phyloP scores from a whole-genome alignment of 2,113 vertebrate species.

The Trogon melanurus region DNA sequence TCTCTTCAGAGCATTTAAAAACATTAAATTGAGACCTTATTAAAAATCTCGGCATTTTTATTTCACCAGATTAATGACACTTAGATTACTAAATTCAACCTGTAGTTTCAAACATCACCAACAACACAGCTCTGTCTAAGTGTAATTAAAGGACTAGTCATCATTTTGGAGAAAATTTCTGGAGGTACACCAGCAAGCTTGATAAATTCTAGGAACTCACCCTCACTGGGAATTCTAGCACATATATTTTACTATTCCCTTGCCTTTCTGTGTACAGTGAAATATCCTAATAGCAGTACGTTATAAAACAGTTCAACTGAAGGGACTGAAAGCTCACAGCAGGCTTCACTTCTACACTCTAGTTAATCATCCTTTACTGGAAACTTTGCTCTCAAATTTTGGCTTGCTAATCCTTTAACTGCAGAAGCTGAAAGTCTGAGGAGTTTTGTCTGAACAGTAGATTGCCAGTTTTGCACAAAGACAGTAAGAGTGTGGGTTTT shows the following conservation, averaged over 20 bases:
- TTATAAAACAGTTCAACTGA: not conserved
- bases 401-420: not conserved
- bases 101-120: conserved; percentile 23
- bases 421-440: not conserved
- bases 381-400: not conserved
- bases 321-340: not conserved
- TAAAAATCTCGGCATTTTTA: conserved; percentile 46
- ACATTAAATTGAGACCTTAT: conserved; percentile 44
- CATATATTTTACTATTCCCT: not conserved
- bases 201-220: conserved; percentile 12
- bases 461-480: not conserved
- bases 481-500: not conserved
- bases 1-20: conserved; percentile 39
- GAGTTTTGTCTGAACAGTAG: not conserved
- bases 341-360: not conserved
- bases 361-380: not conserved
- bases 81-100: conserved; percentile 42
- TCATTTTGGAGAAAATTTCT: conserved; percentile 26
- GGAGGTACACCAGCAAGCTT: not conserved
- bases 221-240: not conserved
- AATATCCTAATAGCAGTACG: not conserved
- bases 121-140: not conserved
- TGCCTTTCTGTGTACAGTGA: not conserved
- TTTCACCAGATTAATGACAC: conserved; percentile 51
- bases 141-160: conserved; percentile 49